Evolutionary conservation across 2,797 vertebrate species (phyloP), one percentile per base, ranked within the genome.

Genomic region (Picus viridis): DNA sequence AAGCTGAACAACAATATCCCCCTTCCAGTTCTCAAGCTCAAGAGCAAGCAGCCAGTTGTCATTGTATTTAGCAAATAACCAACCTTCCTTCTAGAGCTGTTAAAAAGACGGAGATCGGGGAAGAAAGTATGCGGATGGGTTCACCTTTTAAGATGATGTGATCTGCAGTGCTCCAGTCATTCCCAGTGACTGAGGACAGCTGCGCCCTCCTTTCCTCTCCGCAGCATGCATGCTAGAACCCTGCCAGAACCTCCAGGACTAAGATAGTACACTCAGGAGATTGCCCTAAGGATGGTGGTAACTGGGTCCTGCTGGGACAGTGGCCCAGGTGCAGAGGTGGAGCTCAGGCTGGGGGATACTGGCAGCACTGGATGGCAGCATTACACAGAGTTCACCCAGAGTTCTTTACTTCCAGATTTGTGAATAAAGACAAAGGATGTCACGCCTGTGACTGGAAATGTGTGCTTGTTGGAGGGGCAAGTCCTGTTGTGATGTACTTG

Each of bases 331-430:
- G 1, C 41, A 63, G 89, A 70, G 29, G 17, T 27, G 63, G 16
- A 26, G 6, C 54, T 89, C 89, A 92, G 89, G 71, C 39, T 64
- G 41, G 77, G 84, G 26, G 29, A 59, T 22, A 1, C 49, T 75
- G 59, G 39, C 73, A 92, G 89, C 76, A 63, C 74, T 88, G 85
- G 83, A 78, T 89, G 92, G 87, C 85, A 86, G 61, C 36, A 54
- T 93, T 92, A 92, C 54, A 36, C 68, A 81, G 39, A 64, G 29
- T 82, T 88, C 83, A 88, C 10, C n/a, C 36, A 65, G 39, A 24
- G 59, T 73, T 87, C 53, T 27, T n/a, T 45, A 54, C 17, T 84
- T 84, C 56, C 14, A n/a, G 9, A 23, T 63, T 76, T 74, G 68
- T 41, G 13, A 94, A 73, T 76, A 53, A 70, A 57, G 67, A 36